These are phyloP conservation scores for Agonum fuliginosum DNA, from an alignment of 2,888 invertebrate genomes.

Conservation along the genomic window DNA sequence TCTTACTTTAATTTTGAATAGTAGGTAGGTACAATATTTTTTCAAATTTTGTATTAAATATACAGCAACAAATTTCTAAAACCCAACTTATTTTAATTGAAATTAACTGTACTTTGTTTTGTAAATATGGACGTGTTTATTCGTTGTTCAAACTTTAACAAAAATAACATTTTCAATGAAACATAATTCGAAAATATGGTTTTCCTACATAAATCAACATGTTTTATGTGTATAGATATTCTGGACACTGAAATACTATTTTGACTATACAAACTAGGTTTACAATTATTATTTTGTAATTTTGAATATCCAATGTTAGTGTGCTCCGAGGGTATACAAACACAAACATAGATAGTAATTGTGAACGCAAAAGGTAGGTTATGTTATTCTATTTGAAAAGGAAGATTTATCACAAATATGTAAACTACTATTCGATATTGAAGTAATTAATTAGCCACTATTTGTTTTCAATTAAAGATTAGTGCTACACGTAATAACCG, in stretches of 20 bases:
- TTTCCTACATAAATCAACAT: neutral
- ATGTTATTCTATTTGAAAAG: no score
- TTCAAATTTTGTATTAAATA: no score
- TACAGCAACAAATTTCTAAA: neutral
- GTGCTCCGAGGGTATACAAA: neutral
- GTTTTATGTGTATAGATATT: neutral
- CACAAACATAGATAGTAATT: neutral
- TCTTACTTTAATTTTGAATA: no score
- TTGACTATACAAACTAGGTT: slow-evolving; percentile 1
- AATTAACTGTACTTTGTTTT: neutral
- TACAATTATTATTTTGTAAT: slow-evolving; percentile 1
- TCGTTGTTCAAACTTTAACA: neutral
- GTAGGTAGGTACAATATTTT: no score
- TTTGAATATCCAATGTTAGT: neutral
- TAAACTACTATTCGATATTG: no score
- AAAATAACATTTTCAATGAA: slow-evolving; percentile 12
- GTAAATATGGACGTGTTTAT: neutral
- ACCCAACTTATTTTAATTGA: neutral
- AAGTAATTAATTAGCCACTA: no score
- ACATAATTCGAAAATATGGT: neutral
- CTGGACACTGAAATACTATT: slow-evolving; percentile 7
- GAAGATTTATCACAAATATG: no score
- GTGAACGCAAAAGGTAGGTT: neutral
- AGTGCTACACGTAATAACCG: no score
- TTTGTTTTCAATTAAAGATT: no score